A percentile compares a stretch with the other conserved stretches of the same genome.
phyloP scores from a whole-genome alignment of 2,113 vertebrate species.

The Urocitellus parryii region DNA sequence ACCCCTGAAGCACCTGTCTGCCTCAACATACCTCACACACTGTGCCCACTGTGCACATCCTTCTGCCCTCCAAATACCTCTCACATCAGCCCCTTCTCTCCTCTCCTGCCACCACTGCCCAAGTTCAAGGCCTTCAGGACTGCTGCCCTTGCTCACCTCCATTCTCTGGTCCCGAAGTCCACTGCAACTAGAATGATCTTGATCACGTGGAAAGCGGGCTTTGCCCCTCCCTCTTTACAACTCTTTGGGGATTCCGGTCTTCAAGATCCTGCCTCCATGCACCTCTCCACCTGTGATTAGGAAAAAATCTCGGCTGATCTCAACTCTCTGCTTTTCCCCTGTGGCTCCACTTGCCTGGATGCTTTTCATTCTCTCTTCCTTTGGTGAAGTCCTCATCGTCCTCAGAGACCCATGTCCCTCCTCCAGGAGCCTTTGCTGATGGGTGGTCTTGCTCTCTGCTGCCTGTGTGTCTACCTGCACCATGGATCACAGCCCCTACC shows the following conservation, averaged over 20 bases:
- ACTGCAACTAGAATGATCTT: not conserved
- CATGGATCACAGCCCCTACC: not conserved
- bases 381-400: not conserved
- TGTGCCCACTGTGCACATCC: not conserved
- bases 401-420: not conserved
- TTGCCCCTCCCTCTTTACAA: not conserved
- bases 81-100: not conserved
- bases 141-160: not conserved
- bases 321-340: not conserved
- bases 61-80: not conserved
- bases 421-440: not conserved
- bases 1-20: fast-evolving
- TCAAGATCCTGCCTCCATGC: not conserved
- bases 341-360: not conserved
- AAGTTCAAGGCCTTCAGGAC: not conserved
- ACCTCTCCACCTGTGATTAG: not conserved
- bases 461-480: too few species aligned
- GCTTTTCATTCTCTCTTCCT: not conserved
- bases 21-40: not conserved
- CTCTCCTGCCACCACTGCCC: not conserved
- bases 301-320: not conserved
- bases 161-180: not conserved
- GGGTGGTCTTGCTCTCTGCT: not conserved
- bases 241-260: not conserved
- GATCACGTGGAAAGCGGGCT: not conserved